Percentiles rank a stretch among this genome's conserved stretches.
These are phyloP conservation scores for Uria aalge DNA, from an alignment of 2,113 vertebrate genomes.

Conservation along the genomic window DNA sequence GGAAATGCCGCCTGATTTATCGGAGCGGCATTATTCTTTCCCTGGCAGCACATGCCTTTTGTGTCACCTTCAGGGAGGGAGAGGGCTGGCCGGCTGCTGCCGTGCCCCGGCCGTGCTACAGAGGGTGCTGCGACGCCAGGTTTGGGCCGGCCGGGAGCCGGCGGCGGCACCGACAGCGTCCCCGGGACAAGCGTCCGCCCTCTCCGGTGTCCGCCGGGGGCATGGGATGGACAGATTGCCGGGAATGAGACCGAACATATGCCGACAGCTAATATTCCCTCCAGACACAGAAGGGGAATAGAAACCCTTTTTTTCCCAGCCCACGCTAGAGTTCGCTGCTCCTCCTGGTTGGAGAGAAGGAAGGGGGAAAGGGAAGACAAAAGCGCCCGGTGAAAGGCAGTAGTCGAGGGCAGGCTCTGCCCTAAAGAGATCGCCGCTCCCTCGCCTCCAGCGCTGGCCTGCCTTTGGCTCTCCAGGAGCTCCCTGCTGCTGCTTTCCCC, in stretches of 20 bases:
- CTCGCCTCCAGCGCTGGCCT: fast-evolving
- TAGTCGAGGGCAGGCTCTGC: neutral
- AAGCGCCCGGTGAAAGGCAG: neutral
- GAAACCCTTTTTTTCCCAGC: neutral
- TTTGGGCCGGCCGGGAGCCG: neutral
- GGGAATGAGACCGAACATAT: too few species aligned
- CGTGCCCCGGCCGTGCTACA: neutral
- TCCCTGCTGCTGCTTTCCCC: neutral
- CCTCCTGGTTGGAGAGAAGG: neutral
- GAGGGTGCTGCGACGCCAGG: conserved; percentile 15
- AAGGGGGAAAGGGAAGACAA: neutral
- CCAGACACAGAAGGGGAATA: neutral
- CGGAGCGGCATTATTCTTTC: neutral
- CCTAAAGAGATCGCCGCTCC: neutral
- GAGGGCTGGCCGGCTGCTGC: neutral
- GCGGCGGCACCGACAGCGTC: neutral
- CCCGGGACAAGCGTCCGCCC: neutral
- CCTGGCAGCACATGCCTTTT: neutral
- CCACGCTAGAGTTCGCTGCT: neutral
- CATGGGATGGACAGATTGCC: fast-evolving
- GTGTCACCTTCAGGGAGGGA: neutral
- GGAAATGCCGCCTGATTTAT: neutral
- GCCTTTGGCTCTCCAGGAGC: neutral
- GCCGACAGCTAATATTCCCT: fast-evolving
- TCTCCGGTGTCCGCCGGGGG: fast-evolving